Conservation (phyloP, 2,113 vertebrate species). For the Notiomystis cincta region DNA sequence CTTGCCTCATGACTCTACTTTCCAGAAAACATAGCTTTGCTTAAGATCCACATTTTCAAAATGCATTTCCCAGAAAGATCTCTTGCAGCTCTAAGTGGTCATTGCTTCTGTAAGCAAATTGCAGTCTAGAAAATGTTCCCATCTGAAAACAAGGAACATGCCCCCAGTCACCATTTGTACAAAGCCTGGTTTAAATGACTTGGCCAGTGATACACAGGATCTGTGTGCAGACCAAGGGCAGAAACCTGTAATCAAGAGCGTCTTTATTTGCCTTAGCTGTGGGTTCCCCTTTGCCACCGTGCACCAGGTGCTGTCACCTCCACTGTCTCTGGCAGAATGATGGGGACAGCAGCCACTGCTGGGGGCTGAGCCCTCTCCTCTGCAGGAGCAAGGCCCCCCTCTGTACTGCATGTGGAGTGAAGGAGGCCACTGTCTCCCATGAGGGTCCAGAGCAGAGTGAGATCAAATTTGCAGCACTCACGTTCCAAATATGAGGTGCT, state of each 20-base stretch:
- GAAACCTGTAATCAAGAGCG: neutral
- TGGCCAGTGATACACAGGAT: neutral
- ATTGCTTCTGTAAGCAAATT: neutral
- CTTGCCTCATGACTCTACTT: neutral
- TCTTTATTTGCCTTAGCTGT: neutral
- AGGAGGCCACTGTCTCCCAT: neutral
- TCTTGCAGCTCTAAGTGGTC: neutral
- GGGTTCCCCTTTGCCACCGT: neutral
- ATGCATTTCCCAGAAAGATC: neutral
- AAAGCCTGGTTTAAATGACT: neutral
- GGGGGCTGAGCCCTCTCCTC: neutral
- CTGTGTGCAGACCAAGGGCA: neutral
- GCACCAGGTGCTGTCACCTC: neutral
- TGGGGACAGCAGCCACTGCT: neutral
- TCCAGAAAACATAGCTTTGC: neutral
- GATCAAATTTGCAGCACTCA: neutral
- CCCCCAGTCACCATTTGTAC: neutral
- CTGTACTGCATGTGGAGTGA: rapidly evolving
- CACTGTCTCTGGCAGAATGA: rapidly evolving
- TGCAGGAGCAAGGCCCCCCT: neutral
- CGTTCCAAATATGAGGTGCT: neutral
- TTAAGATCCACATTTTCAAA: neutral
- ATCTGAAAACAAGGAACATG: neutral
- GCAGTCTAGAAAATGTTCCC: neutral
- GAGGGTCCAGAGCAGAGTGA: neutral